phyloP scores from a whole-genome alignment of 2,797 vertebrate genomes.

The Ctenopoma kingsleyae region DNA sequence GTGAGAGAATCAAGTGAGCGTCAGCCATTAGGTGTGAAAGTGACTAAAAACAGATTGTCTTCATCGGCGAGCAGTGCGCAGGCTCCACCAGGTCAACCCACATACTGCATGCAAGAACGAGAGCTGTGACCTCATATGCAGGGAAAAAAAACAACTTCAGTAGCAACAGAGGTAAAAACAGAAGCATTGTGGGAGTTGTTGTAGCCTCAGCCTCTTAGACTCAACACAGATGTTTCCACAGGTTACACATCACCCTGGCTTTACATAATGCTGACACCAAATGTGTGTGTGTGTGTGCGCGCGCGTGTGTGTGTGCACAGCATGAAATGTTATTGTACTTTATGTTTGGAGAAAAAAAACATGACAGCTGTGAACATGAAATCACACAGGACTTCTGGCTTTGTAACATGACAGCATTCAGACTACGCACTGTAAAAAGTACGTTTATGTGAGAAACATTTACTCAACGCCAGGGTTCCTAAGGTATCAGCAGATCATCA shows the following conservation, averaged over 20 bases:
- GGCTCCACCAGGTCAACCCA: conserved; percentile 60
- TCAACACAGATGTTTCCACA: conserved; percentile 49
- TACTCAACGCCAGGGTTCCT: no score
- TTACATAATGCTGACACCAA: conserved; percentile 30
- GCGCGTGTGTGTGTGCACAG: neutral
- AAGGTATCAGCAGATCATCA: no score
- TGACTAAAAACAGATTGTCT: conserved; percentile 63
- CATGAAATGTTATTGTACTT: neutral
- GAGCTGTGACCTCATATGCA: conserved; percentile 43
- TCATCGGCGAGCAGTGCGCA: conserved; percentile 15
- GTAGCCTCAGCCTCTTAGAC: conserved; percentile 37
- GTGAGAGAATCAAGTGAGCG: conserved; percentile 57
- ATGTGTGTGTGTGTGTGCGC: neutral
- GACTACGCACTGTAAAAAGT: neutral
- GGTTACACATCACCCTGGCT: conserved; percentile 10
- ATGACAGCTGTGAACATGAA: neutral
- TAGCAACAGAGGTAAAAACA: conserved; percentile 58
- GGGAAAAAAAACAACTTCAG: conserved; percentile 38
- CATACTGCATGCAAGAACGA: conserved; percentile 40
- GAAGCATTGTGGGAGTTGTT: conserved; percentile 64
- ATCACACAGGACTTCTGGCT: no score
- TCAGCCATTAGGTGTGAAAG: conserved; percentile 61
- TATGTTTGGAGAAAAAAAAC: neutral
- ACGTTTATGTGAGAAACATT: no score
- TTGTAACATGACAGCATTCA: neutral